Percentiles rank a stretch among this genome's conserved stretches.
Evolutionary conservation across 2,888 invertebrate species (phyloP).

Genomic region (Catotricha subobsoleta): DNA sequence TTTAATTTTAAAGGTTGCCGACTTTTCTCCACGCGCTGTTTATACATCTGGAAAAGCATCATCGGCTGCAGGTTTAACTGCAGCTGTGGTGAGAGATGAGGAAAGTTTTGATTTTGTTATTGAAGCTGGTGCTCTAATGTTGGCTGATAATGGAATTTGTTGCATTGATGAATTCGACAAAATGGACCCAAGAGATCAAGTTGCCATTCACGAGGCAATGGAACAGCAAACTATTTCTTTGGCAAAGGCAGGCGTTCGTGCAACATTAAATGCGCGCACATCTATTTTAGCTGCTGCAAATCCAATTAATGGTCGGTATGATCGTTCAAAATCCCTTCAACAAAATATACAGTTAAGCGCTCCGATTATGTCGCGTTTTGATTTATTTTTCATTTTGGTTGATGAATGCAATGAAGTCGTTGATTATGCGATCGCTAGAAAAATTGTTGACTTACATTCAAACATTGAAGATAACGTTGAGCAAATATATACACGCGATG

Average conservation of each 20-base stretch:
- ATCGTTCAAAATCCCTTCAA: slow-evolving; percentile 79
- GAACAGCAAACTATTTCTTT: slow-evolving; percentile 99
- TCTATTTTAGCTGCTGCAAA: slow-evolving; percentile 98
- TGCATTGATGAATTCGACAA: slow-evolving; percentile 99
- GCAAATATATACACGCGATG: slow-evolving; percentile 68
- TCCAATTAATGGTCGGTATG: slow-evolving; percentile 93
- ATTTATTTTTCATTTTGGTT: slow-evolving; percentile 93
- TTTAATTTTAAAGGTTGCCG: slow-evolving; percentile 34
- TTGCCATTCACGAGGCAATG: slow-evolving; percentile 99
- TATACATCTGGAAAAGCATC: slow-evolving; percentile 99
- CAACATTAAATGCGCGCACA: slow-evolving; percentile 91
- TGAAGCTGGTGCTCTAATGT: slow-evolving; percentile 98
- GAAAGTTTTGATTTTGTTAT: slow-evolving; percentile 98
- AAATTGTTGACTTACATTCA: slow-evolving; percentile 87
- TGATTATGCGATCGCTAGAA: slow-evolving; percentile 91
- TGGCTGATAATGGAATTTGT: slow-evolving; percentile 96
- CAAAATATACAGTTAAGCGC: slow-evolving; percentile 88
- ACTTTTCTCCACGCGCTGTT: slow-evolving; percentile 88
- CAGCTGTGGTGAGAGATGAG: slow-evolving; percentile 93
- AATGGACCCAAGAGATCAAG: slow-evolving; percentile 95
- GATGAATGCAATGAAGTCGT: slow-evolving; percentile 92
- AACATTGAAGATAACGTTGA: slow-evolving; percentile 64
- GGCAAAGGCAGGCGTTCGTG: slow-evolving; percentile 94
- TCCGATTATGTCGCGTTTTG: slow-evolving; percentile 98
- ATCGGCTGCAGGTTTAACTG: slow-evolving; percentile 93